Base-by-base conservation (phyloP, 2,888 invertebrate genomes). In the Shargacucullia verbasci region DNA sequence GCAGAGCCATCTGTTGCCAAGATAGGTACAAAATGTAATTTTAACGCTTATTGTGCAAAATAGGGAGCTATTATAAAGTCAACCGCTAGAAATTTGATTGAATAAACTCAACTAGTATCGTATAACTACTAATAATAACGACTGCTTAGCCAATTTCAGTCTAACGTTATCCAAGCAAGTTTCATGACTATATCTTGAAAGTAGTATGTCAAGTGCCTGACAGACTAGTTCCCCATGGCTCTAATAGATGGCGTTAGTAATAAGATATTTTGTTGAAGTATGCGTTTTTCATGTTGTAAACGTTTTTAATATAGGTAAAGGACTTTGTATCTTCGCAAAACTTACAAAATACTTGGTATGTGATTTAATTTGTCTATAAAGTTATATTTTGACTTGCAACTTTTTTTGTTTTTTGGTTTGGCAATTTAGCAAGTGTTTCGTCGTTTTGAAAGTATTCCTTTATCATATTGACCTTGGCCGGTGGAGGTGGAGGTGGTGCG, bases 221-320 rank as follows among this genome's bases (percentile, higher is more conserved):
- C 46, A 31, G 46, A 29, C 31, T 72, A 52, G 34, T 75, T 59
- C 43, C 11, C 2, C 0, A 34, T 34, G 4, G 20, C 10, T 62
- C 47, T 33, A 44, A 70, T 67, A 84, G 83, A 82, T 83, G 83
- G 81, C 83, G 20, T 20, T 20, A 20, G 81, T 54, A 58, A 6
- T 2, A 35, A 2, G 7, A 35, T 12, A 35, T 6, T 13, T n/a
- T n/a, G n/a, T n/a, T n/a, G n/a, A 3, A 20, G 20, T 20, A 20
- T n/a, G n/a, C n/a, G n/a, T n/a, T n/a, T n/a, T n/a, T n/a, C n/a
- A n/a, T n/a, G n/a, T n/a, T n/a, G n/a, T n/a, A n/a, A n/a, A n/a
- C n/a, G n/a, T n/a, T n/a, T n/a, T n/a, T n/a, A n/a, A n/a, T n/a
- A n/a, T n/a, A n/a, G n/a, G n/a, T n/a, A n/a, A n/a, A n/a, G n/a